These are phyloP conservation scores for Melanotaenia duboulayi DNA, from an alignment of 2,113 vertebrate genomes.

Conservation along the genomic window DNA sequence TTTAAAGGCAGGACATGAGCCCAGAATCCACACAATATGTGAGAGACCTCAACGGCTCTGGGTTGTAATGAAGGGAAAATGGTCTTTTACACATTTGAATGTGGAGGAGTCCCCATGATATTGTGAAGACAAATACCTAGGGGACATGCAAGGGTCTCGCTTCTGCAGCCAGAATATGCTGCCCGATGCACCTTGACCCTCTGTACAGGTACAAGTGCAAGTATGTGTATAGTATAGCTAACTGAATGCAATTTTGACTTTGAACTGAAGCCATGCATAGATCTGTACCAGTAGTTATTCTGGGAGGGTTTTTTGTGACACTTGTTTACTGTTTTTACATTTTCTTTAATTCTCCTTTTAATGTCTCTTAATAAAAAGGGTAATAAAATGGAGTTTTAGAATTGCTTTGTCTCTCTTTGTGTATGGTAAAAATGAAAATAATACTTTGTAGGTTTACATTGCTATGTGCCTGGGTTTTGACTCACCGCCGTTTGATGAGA, in stretches of 20 bases:
- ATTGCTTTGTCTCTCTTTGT: constrained; percentile 34
- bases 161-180: constrained; percentile 48
- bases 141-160: constrained; percentile 25
- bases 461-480: constrained; percentile 47
- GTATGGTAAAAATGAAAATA: constrained; percentile 33
- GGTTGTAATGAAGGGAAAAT: constrained; percentile 58
- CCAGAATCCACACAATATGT: constrained; percentile 6
- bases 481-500: constrained; percentile 31
- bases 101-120: constrained; percentile 28
- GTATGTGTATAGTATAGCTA: constrained; percentile 42
- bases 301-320: constrained; percentile 49
- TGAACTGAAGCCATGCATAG: constrained; percentile 73
- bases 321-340: constrained; percentile 64
- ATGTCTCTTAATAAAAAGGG: constrained; percentile 71
- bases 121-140: constrained; percentile 44
- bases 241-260: constrained; percentile 51
- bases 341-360: constrained; percentile 51
- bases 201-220: constrained; percentile 24
- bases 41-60: constrained; percentile 25
- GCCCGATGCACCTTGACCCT: constrained; percentile 21
- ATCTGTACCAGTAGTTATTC: constrained; percentile 64
- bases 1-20: constrained; percentile 95
- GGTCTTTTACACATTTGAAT: constrained; percentile 56
- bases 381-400: constrained; percentile 78
- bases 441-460: constrained; percentile 34